These are phyloP conservation scores for Alosa alosa DNA, from an alignment of 2,113 vertebrate species.

Conservation along the genomic window DNA sequence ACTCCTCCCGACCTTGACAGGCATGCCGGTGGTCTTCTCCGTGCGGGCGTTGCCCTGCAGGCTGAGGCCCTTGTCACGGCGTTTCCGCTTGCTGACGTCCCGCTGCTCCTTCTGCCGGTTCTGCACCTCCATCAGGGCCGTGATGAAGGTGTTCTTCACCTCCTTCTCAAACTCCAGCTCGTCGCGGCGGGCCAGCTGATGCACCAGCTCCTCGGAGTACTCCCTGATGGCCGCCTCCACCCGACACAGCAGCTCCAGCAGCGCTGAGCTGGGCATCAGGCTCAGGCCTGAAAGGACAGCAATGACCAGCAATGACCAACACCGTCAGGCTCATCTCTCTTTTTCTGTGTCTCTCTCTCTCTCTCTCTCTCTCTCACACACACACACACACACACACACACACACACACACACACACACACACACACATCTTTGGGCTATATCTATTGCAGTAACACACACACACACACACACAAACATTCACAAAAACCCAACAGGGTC, in stretches of 20 bases:
- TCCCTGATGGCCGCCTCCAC: slow-evolving; percentile 80
- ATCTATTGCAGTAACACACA: not conserved
- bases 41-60: slow-evolving; percentile 72
- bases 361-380: not conserved
- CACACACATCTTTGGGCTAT: too few relatives aligned
- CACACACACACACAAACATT: too few relatives aligned
- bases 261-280: slow-evolving; percentile 76
- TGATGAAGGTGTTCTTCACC: slow-evolving; percentile 94
- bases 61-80: slow-evolving; percentile 85
- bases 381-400: too few relatives aligned
- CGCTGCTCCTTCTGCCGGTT: slow-evolving; percentile 91
- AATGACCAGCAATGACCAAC: not conserved
- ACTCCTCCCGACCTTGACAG: slow-evolving; percentile 75
- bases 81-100: slow-evolving; percentile 80
- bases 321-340: not conserved
- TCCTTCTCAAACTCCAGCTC: slow-evolving; percentile 95
- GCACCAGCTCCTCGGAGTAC: slow-evolving; percentile 87
- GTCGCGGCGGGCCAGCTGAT: slow-evolving; percentile 83
- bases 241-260: slow-evolving; percentile 77
- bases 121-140: slow-evolving; percentile 88
- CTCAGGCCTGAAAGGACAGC: slow-evolving; percentile 18
- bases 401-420: too few relatives aligned
- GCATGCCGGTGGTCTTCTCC: slow-evolving; percentile 81
- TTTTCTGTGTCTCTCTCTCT: not conserved
- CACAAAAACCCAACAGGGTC: too few relatives aligned